A percentile compares a stretch with the other conserved stretches of the same genome.
Conservation (phyloP, 1,140 invertebrate genomes). For the Brachionus asplanchnoidis region DNA sequence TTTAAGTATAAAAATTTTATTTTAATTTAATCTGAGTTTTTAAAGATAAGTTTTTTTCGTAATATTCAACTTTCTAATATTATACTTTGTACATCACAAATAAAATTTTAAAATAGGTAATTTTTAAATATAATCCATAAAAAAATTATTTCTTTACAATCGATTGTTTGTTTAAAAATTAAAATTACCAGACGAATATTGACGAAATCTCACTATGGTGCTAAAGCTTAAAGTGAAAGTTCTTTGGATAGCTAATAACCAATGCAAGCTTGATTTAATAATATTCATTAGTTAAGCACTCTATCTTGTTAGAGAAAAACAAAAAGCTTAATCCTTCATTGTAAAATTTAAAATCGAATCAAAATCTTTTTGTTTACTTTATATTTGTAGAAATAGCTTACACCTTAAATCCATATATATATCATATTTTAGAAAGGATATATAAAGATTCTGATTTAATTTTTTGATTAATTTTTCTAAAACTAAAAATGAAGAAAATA, state of each 20-base stretch:
- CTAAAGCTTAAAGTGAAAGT: not conserved
- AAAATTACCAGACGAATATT: not conserved
- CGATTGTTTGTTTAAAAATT: not conserved
- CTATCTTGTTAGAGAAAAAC: not conserved
- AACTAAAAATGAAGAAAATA: not conserved
- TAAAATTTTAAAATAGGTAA: not conserved
- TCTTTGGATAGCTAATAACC: not conserved
- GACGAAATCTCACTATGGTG: not conserved
- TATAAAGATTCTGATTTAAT: not conserved
- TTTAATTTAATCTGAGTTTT: too few species aligned
- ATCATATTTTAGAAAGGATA: not conserved
- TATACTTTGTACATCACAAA: not conserved
- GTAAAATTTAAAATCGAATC: not conserved
- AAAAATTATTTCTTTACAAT: not conserved
- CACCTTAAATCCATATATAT: not conserved
- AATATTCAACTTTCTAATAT: too few species aligned
- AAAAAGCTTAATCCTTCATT: not conserved
- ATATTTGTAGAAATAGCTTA: not conserved
- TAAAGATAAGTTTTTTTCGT: too few species aligned
- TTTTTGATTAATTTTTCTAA: not conserved
- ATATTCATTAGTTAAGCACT: not conserved
- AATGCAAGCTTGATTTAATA: not conserved
- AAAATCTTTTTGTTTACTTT: not conserved
- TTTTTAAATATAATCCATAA: not conserved
- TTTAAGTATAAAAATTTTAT: too few species aligned